Evolutionary conservation across 2,113 vertebrate species (phyloP).

Genomic region (Tetraodon nigroviridis): DNA sequence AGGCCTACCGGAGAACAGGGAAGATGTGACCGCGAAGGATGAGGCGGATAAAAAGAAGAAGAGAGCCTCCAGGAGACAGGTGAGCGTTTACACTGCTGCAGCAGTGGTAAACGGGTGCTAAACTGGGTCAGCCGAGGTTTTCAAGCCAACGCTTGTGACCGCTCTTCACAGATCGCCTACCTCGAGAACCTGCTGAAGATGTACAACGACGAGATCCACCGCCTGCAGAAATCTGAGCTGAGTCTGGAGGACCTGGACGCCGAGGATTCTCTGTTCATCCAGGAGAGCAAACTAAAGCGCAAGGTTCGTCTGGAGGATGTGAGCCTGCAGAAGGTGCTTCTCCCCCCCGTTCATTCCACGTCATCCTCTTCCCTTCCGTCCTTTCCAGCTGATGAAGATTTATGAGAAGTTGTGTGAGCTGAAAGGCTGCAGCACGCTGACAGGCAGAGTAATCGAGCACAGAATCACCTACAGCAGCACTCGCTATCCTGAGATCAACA

Average conservation of each 20-base stretch:
- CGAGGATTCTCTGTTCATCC: conserved; percentile 83
- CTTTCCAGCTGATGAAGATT: conserved; percentile 81
- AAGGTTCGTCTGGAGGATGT: conserved; percentile 58
- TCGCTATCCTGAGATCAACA: conserved; percentile 88
- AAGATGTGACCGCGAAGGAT: conserved; percentile 13
- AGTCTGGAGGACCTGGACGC: conserved; percentile 76
- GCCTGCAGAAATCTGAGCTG: conserved; percentile 83
- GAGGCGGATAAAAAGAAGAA: conserved; percentile 40
- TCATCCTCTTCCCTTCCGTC: neutral
- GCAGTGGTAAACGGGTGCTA: too few species aligned
- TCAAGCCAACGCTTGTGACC: neutral
- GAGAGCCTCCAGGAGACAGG: conserved; percentile 69
- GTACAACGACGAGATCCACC: conserved; percentile 81
- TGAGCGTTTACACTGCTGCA: conserved; percentile 3
- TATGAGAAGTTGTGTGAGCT: conserved; percentile 87
- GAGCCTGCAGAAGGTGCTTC: accelerated
- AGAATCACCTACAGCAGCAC: conserved; percentile 77
- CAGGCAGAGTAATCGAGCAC: conserved; percentile 86
- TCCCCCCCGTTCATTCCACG: accelerated
- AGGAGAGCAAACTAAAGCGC: conserved; percentile 87
- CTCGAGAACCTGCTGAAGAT: conserved; percentile 84
- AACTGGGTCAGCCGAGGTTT: neutral
- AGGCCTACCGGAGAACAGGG: conserved; percentile 30
- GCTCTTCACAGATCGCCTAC: conserved; percentile 76
- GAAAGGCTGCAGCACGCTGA: conserved; percentile 80